These are phyloP conservation scores for Alcis repandata DNA, from an alignment of 2,888 invertebrate genomes.

Conservation along the genomic window DNA sequence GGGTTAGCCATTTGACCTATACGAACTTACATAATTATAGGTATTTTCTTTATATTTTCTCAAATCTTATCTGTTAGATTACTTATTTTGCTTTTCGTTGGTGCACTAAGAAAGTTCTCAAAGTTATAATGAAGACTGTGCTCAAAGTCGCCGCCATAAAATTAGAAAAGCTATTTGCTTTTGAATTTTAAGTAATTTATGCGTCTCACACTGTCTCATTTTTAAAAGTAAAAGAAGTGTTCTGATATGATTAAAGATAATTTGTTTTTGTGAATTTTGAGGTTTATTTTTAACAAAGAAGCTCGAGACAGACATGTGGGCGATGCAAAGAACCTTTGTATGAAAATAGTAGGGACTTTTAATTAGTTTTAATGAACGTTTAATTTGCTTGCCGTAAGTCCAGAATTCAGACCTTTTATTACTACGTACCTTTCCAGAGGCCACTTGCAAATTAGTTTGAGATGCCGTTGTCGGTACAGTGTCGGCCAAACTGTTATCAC, in stretches of 20 bases:
- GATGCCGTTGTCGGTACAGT: constrained; percentile 1
- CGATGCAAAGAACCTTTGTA: no score
- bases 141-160: background rate
- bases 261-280: background rate
- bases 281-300: no score
- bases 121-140: background rate
- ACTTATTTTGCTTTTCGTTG: background rate
- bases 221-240: no score
- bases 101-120: background rate
- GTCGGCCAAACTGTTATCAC: background rate
- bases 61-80: background rate
- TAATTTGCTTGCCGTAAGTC: no score
- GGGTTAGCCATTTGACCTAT: no score
- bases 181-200: background rate
- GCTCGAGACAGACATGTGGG: no score
- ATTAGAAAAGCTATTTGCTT: background rate
- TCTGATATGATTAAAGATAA: no score
- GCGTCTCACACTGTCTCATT: background rate
- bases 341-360: no score
- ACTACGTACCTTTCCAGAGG: constrained; percentile 1
- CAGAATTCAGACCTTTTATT: constrained; percentile 1
- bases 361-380: no score
- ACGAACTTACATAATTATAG: no score
- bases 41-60: no score
- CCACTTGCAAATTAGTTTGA: constrained; percentile 19